Conservation (phyloP, 2,888 invertebrate genomes). For the Oithona nana region DNA sequence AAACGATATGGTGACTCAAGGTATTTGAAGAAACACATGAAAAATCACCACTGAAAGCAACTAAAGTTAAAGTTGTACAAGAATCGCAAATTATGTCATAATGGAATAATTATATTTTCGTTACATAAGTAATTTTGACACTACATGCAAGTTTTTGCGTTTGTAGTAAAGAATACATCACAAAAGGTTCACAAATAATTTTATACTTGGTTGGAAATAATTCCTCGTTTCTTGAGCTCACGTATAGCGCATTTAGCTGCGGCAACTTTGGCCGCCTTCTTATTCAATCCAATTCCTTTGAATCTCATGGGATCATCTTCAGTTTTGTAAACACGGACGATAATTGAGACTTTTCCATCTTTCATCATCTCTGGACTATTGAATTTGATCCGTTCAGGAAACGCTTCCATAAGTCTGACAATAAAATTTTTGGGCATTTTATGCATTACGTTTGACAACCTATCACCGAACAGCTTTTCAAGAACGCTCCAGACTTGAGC, state of each 20-base stretch:
- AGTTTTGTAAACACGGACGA: not conserved
- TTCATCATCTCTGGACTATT: not conserved
- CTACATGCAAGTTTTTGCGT: too few relatives aligned
- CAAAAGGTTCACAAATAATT: too few relatives aligned
- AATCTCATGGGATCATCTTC: not conserved
- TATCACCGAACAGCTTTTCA: constrained; percentile 1
- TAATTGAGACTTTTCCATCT: not conserved
- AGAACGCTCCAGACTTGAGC: constrained; percentile 3
- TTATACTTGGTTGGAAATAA: too few relatives aligned
- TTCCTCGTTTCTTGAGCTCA: not conserved
- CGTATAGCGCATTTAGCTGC: not conserved
- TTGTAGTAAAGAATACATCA: too few relatives aligned
- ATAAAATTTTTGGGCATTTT: not conserved
- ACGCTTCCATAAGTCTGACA: not conserved
- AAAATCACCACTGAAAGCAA: too few relatives aligned
- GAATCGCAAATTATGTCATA: too few relatives aligned
- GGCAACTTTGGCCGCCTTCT: not conserved
- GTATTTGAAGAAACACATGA: too few relatives aligned
- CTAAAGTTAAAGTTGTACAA: too few relatives aligned
- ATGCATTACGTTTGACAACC: not conserved
- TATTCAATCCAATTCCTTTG: not conserved
- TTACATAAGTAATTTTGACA: too few relatives aligned
- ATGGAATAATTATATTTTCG: too few relatives aligned
- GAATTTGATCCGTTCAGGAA: not conserved
- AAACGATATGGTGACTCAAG: too few relatives aligned